A percentile compares a stretch with the other conserved stretches of the same genome.
Evolutionary conservation across 2,113 vertebrate species (phyloP).

Genomic region (Corvus moneduloides): DNA sequence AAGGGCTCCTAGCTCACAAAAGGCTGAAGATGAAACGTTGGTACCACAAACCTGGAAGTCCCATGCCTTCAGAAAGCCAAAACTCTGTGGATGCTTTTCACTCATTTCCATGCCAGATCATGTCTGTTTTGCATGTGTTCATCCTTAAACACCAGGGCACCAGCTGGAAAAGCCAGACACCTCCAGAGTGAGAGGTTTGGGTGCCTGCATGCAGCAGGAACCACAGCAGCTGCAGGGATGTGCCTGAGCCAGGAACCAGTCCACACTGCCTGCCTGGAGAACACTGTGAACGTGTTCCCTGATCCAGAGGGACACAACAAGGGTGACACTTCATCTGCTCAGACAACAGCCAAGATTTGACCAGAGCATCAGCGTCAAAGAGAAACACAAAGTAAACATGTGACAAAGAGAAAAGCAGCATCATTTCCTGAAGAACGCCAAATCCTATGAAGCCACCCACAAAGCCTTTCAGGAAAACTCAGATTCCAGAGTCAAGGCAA

Average conservation of each 20-base stretch:
- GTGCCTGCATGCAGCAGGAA: background rate
- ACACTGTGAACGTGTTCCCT: rapidly evolving
- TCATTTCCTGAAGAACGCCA: background rate
- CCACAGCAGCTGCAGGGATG: background rate
- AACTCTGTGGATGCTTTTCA: background rate
- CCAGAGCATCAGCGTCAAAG: background rate
- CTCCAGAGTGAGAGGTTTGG: background rate
- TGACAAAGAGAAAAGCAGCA: background rate
- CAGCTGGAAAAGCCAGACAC: background rate
- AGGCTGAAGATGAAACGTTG: background rate
- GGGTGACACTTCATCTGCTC: background rate
- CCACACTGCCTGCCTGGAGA: background rate
- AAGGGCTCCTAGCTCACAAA: background rate
- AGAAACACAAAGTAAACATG: rapidly evolving
- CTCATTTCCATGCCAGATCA: background rate
- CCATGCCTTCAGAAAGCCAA: background rate
- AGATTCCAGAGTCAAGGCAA: background rate
- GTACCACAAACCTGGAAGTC: background rate
- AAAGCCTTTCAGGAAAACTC: background rate
- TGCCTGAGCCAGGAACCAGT: background rate
- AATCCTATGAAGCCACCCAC: background rate
- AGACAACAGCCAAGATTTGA: background rate
- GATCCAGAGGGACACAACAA: background rate
- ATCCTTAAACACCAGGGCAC: background rate
- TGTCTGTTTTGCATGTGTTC: background rate